These are phyloP conservation scores for Girardia tigrina DNA, from an alignment of 2,888 invertebrate species.

Conservation along the genomic window DNA sequence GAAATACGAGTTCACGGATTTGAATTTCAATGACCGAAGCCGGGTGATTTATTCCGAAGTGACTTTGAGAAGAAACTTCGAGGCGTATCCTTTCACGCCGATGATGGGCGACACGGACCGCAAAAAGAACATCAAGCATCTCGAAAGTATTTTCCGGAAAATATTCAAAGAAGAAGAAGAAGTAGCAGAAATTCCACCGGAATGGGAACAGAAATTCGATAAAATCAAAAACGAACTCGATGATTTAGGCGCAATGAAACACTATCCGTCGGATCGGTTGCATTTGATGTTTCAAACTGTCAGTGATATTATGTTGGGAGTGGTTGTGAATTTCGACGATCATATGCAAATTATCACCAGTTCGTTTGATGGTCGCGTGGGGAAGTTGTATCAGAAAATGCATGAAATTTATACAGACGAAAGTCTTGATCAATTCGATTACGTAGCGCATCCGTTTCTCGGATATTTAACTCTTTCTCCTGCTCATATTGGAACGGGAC, in stretches of 20 bases:
- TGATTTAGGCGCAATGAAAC: neutral
- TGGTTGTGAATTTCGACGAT: neutral
- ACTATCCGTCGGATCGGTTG: neutral
- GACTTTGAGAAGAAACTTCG: neutral
- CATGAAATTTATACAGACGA: neutral
- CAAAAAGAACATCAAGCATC: neutral
- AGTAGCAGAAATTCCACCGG: neutral
- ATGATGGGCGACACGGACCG: neutral
- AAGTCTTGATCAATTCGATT: neutral
- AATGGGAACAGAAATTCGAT: slow-evolving; percentile 15
- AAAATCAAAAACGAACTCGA: neutral
- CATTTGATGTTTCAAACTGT: neutral
- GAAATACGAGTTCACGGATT: neutral
- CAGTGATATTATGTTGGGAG: neutral
- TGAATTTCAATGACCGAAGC: neutral
- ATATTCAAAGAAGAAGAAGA: neutral
- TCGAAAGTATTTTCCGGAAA: neutral
- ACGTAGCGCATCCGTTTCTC: neutral
- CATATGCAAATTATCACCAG: neutral
- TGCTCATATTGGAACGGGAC: neutral
- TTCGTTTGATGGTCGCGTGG: neutral
- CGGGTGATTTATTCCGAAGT: neutral
- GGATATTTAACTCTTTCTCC: neutral
- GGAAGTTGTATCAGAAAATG: neutral
- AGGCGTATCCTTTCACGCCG: neutral